These are phyloP conservation scores for Tyrophagus putrescentiae DNA, from an alignment of 1,140 invertebrate species.

Conservation along the genomic window DNA sequence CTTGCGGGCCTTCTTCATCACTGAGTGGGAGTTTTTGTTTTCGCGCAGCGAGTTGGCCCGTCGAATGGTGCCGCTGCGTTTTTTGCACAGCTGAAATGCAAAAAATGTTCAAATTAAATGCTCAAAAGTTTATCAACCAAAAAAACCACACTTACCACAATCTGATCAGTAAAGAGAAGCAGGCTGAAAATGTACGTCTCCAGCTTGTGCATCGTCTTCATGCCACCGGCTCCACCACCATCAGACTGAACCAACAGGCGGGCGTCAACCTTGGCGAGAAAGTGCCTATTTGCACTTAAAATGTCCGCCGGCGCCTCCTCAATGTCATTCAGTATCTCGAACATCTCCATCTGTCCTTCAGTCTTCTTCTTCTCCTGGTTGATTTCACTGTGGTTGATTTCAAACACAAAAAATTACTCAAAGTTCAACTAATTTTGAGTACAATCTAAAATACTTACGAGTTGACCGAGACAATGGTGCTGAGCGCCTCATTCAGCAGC, in stretches of 20 bases:
- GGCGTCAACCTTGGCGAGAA: slow-evolving; percentile 63
- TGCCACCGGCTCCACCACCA: not conserved
- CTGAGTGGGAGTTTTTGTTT: not conserved
- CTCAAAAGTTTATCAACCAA: too few relatives aligned
- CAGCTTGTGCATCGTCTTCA: too few relatives aligned
- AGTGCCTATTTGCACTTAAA: slow-evolving; percentile 16
- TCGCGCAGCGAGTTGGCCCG: slow-evolving; percentile 43
- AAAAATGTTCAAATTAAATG: too few relatives aligned
- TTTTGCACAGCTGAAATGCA: slow-evolving; percentile 53
- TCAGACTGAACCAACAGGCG: slow-evolving; percentile 23
- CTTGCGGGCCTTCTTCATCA: slow-evolving; percentile 10
- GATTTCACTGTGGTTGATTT: too few relatives aligned
- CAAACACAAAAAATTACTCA: slow-evolving; percentile 26
- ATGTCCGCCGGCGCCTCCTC: slow-evolving; percentile 64
- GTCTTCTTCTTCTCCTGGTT: slow-evolving; percentile 93
- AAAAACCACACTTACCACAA: slow-evolving; percentile 49
- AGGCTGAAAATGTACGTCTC: slow-evolving; percentile 48
- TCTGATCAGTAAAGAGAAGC: slow-evolving; percentile 80
- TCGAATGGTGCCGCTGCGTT: slow-evolving; percentile 54
- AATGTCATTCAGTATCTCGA: slow-evolving; percentile 94
- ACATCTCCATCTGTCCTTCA: slow-evolving; percentile 83
- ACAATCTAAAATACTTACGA: slow-evolving; percentile 19
- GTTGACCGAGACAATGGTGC: slow-evolving; percentile 20
- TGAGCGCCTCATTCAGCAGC: slow-evolving; percentile 17
- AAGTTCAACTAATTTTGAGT: not conserved